Percentiles rank a stretch among this genome's conserved stretches.
These are phyloP conservation scores for Ditylenchus weischeri DNA, from an alignment of 2,888 invertebrate genomes.

Conservation along the genomic window DNA sequence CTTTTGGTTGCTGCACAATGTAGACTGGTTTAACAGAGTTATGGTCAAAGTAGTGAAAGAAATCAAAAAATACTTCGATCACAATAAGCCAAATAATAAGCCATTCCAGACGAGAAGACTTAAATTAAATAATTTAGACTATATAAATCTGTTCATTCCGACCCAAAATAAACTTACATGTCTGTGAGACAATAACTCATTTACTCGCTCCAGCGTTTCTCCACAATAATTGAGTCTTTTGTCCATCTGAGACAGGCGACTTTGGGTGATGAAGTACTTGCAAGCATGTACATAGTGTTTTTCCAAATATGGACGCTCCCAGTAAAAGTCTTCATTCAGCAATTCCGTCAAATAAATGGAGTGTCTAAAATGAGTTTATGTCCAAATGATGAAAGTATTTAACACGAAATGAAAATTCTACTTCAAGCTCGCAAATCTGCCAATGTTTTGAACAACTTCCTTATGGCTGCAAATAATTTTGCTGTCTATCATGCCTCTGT, in stretches of 20 bases:
- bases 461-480: slow-evolving; percentile 48
- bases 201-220: slow-evolving; percentile 82
- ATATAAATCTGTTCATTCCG: too few species aligned
- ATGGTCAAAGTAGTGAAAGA: slow-evolving; percentile 42
- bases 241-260: slow-evolving; percentile 66
- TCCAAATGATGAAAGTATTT: too few species aligned
- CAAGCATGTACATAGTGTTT: not conserved
- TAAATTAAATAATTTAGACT: slow-evolving; percentile 12
- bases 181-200: slow-evolving; percentile 82
- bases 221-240: slow-evolving; percentile 90
- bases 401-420: not conserved
- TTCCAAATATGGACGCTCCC: slow-evolving; percentile 63
- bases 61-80: slow-evolving; percentile 73
- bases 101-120: slow-evolving; percentile 82
- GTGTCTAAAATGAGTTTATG: slow-evolving; percentile 12
- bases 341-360: slow-evolving; percentile 66
- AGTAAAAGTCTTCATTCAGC: slow-evolving; percentile 92
- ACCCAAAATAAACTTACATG: slow-evolving; percentile 66
- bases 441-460: slow-evolving; percentile 45
- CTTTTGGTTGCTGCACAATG: not conserved
- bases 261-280: slow-evolving; percentile 6
- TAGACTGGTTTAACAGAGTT: not conserved
- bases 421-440: slow-evolving; percentile 48
- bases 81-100: slow-evolving; percentile 93
- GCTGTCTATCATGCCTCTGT: slow-evolving; percentile 36